Evolutionary conservation across 2,113 vertebrate genomes (phyloP).

Genomic region (Electrona antarctica): DNA sequence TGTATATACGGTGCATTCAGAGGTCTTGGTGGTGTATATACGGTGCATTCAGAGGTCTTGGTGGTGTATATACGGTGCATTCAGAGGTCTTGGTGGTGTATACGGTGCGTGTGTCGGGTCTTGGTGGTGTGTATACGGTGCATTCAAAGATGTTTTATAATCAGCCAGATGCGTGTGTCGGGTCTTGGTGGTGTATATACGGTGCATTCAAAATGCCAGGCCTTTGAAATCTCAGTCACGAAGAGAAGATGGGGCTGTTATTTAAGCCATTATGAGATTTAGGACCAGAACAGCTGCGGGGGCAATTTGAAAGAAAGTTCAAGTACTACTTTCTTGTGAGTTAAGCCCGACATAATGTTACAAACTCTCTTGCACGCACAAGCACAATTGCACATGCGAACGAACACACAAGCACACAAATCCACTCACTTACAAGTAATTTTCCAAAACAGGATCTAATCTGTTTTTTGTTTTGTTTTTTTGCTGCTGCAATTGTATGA

Average conservation of each 20-base stretch:
- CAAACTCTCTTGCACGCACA: constrained; percentile 9
- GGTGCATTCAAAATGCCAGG: constrained; percentile 47
- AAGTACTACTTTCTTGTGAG: constrained; percentile 17
- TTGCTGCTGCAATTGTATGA: too few species aligned
- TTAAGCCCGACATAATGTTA: not conserved
- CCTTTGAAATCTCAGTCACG: constrained; percentile 54
- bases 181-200: constrained; percentile 20
- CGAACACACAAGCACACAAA: constrained; percentile 25
- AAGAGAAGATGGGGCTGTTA: constrained; percentile 53
- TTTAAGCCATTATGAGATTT: constrained; percentile 61
- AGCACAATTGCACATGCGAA: not conserved
- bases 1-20: constrained; percentile 42
- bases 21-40: constrained; percentile 24
- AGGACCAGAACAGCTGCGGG: constrained; percentile 38
- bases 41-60: constrained; percentile 49
- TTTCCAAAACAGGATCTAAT: not conserved
- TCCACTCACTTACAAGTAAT: constrained; percentile 7
- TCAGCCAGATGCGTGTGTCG: constrained; percentile 17
- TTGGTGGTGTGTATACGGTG: constrained; percentile 30
- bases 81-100: too few species aligned
- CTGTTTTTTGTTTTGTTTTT: too few species aligned
- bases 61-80: too few species aligned
- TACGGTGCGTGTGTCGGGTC: constrained; percentile 29
- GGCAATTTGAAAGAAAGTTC: constrained; percentile 40
- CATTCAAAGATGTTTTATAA: constrained; percentile 39